Conservation (phyloP, 2,113 vertebrate species). For the Gopherus flavomarginatus region DNA sequence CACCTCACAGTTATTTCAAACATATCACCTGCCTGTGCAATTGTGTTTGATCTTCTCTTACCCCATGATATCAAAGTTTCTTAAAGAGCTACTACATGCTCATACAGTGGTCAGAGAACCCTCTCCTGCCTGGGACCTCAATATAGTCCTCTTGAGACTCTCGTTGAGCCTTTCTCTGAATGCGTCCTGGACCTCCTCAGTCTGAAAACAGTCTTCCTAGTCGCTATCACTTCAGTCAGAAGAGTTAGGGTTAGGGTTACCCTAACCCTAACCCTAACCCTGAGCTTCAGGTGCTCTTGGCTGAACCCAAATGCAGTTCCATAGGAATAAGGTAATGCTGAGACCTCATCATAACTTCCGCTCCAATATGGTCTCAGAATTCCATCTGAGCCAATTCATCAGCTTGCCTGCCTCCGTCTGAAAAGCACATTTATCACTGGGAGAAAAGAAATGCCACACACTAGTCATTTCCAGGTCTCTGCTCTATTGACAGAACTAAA, state of each 20-base stretch:
- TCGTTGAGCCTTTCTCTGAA: background rate
- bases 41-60: too few relatives aligned
- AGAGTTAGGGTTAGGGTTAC: background rate
- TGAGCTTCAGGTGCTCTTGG: fast-evolving
- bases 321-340: background rate
- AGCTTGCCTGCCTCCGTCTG: background rate
- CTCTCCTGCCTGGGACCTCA: fast-evolving
- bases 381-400: background rate
- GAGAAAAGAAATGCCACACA: background rate
- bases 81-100: background rate
- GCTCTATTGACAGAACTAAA: background rate
- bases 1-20: too few relatives aligned
- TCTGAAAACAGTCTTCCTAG: background rate
- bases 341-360: background rate
- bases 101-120: background rate
- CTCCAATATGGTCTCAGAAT: background rate
- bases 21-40: too few relatives aligned
- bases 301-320: background rate
- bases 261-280: too few relatives aligned
- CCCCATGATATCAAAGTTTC: too few relatives aligned
- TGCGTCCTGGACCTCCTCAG: background rate
- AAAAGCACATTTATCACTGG: background rate
- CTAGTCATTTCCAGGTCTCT: background rate
- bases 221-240: background rate
- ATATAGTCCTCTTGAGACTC: background rate